Base-by-base conservation (phyloP, 1,140 invertebrate genomes). In the Nautilus pompilius region DNA sequence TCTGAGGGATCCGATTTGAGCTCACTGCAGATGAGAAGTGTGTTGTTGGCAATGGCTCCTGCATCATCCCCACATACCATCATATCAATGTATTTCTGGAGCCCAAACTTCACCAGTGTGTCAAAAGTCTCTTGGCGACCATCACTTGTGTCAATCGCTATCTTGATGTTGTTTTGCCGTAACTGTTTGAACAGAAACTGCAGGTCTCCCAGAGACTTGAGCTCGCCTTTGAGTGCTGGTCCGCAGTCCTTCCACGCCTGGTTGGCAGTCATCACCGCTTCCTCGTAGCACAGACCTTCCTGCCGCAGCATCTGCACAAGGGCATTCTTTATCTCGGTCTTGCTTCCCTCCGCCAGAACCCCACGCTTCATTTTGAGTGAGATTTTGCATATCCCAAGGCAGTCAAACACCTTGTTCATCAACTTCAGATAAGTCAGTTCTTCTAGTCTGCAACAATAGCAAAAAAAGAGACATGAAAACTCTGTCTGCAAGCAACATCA, bases 21-120 rank as follows among this genome's bases (percentile, higher is more conserved):
- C 28, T 79, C 73, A 13, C 77, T 67, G 61, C 84, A 85, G 36
- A 85, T 85, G 3, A 78, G 62, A 10, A 55, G 45, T 15, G 63
- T 57, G 57, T 71, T 72, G 58, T 74, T 69, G 6, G 63, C 56
- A 36, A 24, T 33, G 17, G 76, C 72, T n/a, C 68, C 66, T 6
- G 72, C 72, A 60, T 85, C 84, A 68, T 85, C 84, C 4, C 84
- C 84, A 69, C 84, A 85, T 5, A 85, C 76, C 58, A 85, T 69
- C 57, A 82, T 75, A 68, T 85, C 84, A 2, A 77, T 64, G 62
- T 76, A 77, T n/a, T 75, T 69, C 22, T 78, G 68, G 0, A 84
- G 64, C 8, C 69, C 79, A 8, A 84, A 58, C 20, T 62, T 59
- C 48, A 70, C 65, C 24, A 85, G 61, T 32, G 79, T 75, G 6